Conservation (phyloP, 2,888 invertebrate genomes). For the Arge pagana region DNA sequence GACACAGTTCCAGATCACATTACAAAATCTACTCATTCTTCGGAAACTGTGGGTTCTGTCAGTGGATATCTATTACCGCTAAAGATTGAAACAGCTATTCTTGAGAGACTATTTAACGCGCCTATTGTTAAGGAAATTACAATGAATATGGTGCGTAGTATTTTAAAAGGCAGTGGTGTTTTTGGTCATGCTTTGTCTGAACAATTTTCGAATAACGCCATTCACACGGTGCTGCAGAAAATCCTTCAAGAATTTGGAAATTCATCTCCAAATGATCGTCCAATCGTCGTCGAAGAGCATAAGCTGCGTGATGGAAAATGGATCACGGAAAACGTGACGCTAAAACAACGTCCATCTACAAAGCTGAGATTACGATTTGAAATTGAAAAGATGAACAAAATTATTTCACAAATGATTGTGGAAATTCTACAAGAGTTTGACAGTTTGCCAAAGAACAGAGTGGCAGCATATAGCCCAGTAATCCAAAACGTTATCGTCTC, state of each 20-base stretch:
- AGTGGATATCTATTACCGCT: not conserved
- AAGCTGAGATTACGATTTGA: not conserved
- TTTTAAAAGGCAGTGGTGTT: constrained; percentile 21
- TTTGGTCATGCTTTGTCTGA: constrained; percentile 15
- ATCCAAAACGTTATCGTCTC: constrained; percentile 42
- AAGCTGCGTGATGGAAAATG: constrained; percentile 30
- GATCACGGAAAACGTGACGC: constrained; percentile 23
- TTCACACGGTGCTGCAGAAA: constrained; percentile 25
- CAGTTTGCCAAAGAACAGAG: constrained; percentile 30
- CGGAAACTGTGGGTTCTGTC: no score
- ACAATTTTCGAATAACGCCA: constrained; percentile 24
- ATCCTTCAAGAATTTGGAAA: constrained; percentile 28
- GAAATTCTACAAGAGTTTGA: constrained; percentile 28
- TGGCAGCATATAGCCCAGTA: constrained; percentile 28
- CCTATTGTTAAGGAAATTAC: constrained; percentile 40
- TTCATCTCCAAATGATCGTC: constrained; percentile 21
- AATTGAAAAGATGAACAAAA: not conserved
- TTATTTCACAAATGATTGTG: not conserved
- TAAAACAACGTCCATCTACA: not conserved
- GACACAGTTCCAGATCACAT: no score
- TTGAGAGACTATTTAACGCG: constrained; percentile 37
- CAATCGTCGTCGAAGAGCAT: constrained; percentile 31
- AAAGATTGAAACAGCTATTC: constrained; percentile 32
- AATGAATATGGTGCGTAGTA: constrained; percentile 32
- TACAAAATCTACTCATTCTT: no score